Base-by-base conservation (phyloP, 2,113 vertebrate species). In the Trematomus loennbergii region DNA sequence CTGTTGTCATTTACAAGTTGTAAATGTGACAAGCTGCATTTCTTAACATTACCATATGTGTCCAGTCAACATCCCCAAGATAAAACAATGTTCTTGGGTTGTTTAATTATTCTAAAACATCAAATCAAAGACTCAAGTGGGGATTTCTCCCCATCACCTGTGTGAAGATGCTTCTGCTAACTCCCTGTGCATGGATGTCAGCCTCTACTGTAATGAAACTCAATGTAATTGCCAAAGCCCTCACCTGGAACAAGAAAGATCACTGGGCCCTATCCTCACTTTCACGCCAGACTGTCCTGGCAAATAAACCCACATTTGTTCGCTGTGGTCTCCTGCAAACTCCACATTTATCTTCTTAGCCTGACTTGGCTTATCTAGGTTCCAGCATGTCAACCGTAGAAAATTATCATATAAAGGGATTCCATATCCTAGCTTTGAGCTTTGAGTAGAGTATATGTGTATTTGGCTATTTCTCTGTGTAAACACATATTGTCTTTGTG, bases 361-460 rank as follows among this genome's bases (percentile, higher is more conserved):
- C 79, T 76, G 87, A 72, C 72, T 78, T 40, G 59, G 70, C 75
- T 91, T 89, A 88, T 90, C 83, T 66, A 10, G 59, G 60, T 82
- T 90, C 77, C 80, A 49, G 72, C 72, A 48, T 75, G 86, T 86
- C 86, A 92, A 60, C 84, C 76, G 10, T 66, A 33, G 65, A 10
- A 20, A 86, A 91, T 92, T 85, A 91, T 88, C 88, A 91, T 90
- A 87, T 84, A 87, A 88, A 91, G 74, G 61, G 50, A 78, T 90
- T 83, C 54, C 61, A 33, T 60, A 79, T 85, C 50, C 49, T 29
- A 64, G 84, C 72, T 82, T 52, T 69, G 52, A 65, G 65, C 61
- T 71, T 54, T 29, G 53, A 75, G 65, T 63, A 10, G 52, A 54
- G 72, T 45, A 7, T 57, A 46, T 76, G 59, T 64, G 40, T 78